Evolutionary conservation across 2,113 vertebrate genomes (phyloP).

Genomic region (Acanthochromis polyacanthus): DNA sequence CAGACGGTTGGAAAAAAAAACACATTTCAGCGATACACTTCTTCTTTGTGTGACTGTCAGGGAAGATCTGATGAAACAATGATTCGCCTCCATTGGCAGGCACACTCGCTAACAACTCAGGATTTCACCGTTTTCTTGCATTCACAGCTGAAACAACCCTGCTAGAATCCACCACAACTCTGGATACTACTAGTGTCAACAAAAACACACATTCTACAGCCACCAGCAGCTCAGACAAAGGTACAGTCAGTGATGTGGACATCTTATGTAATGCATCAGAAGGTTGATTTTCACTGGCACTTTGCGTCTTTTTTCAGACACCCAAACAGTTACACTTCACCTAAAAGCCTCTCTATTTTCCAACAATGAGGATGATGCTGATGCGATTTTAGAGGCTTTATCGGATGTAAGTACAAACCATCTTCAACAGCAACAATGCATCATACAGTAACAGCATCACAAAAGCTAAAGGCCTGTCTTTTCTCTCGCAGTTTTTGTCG

Average conservation of each 20-base stretch:
- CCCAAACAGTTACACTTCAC: conserved; percentile 1
- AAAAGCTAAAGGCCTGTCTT: background rate
- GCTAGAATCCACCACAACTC: background rate
- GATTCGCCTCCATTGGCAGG: background rate
- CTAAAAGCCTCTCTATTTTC: conserved; percentile 13
- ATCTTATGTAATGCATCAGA: background rate
- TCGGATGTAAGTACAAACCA: conserved; percentile 33
- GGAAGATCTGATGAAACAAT: background rate
- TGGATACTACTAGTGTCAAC: background rate
- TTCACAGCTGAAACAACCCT: background rate
- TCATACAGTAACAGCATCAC: no score
- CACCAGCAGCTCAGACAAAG: conserved; percentile 7
- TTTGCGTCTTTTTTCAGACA: conserved; percentile 23
- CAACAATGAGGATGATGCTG: background rate
- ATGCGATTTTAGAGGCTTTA: conserved; percentile 15
- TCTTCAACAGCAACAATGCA: background rate
- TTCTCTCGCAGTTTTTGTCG: conserved; percentile 40
- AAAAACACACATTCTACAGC: background rate
- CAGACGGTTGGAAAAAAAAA: no score
- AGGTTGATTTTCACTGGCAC: background rate
- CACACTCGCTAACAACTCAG: background rate
- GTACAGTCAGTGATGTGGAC: background rate
- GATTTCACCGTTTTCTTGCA: background rate
- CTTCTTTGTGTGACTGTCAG: no score
- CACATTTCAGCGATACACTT: no score